phyloP scores from a whole-genome alignment of 2,888 invertebrate genomes.

The Tupiocoris notatus region DNA sequence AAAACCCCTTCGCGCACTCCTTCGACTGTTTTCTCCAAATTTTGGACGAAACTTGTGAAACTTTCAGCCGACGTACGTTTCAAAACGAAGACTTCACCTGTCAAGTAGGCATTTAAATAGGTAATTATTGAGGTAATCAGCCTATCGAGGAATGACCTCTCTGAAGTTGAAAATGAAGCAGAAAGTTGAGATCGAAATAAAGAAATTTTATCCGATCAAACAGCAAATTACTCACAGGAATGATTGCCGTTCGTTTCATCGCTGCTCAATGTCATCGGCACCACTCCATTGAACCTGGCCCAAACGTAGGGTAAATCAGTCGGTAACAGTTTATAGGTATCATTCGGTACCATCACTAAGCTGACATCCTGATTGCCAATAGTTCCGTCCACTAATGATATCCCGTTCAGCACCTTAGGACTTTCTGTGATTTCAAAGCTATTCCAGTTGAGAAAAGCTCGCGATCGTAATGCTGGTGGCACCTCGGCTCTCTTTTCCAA shows the following conservation, averaged over 20 bases:
- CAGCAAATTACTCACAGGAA: background rate
- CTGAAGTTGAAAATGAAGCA: too few species aligned
- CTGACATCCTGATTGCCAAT: slow-evolving; percentile 46
- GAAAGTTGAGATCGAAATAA: too few species aligned
- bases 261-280: background rate
- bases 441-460: slow-evolving; percentile 40
- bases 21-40: slow-evolving; percentile 45
- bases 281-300: slow-evolving; percentile 33
- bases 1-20: slow-evolving; percentile 46
- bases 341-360: slow-evolving; percentile 36
- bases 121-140: too few species aligned
- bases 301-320: slow-evolving; percentile 31
- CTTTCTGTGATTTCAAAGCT: slow-evolving; percentile 45
- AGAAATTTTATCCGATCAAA: too few species aligned
- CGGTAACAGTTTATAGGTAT: background rate
- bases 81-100: slow-evolving; percentile 45
- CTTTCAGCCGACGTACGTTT: slow-evolving; percentile 46
- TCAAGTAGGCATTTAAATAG: too few species aligned
- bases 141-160: too few species aligned
- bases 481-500: slow-evolving; percentile 38
- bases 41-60: slow-evolving; percentile 44
- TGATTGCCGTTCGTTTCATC: background rate
- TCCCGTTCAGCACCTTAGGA: slow-evolving; percentile 11
- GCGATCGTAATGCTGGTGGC: slow-evolving; percentile 38
- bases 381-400: slow-evolving; percentile 46